Evolutionary conservation across 2,888 invertebrate species (phyloP).

Genomic region (Ectropis crepuscularia): DNA sequence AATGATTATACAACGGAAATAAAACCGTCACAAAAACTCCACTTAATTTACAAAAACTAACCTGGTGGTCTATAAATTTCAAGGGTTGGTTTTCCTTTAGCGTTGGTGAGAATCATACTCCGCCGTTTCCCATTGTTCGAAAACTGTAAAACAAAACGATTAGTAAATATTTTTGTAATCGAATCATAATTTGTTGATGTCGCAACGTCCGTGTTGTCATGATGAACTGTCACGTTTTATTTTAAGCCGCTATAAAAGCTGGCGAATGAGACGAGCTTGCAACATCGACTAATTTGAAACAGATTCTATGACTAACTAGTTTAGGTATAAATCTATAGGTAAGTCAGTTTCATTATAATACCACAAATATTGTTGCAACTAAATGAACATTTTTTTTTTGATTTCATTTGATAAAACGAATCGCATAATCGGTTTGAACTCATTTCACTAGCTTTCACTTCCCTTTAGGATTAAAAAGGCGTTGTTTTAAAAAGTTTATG

Average conservation of each 20-base stretch:
- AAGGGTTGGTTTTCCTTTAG: constrained; percentile 91
- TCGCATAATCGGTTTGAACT: too few species aligned
- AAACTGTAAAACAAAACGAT: constrained; percentile 68
- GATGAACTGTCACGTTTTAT: constrained; percentile 56
- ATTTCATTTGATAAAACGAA: too few species aligned
- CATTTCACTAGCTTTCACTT: too few species aligned
- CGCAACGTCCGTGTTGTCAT: constrained; percentile 27
- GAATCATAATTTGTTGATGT: constrained; percentile 28
- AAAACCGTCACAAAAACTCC: too few species aligned
- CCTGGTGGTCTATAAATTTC: constrained; percentile 96
- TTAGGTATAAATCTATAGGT: constrained; percentile 12
- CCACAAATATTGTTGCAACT: too few species aligned
- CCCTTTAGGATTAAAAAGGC: too few species aligned
- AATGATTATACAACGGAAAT: too few species aligned
- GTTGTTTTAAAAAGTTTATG: too few species aligned
- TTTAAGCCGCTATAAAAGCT: constrained; percentile 45
- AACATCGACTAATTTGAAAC: constrained; percentile 48
- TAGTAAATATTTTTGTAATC: constrained; percentile 15
- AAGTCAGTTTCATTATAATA: too few species aligned
- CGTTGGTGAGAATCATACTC: constrained; percentile 88
- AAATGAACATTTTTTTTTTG: too few species aligned
- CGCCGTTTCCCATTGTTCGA: constrained; percentile 88
- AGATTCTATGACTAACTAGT: constrained; percentile 36
- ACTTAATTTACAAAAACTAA: constrained; percentile 74
- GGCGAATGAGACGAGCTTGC: constrained; percentile 34